Conservation (phyloP, 2,888 invertebrate species). For the Orthosia cruda region DNA sequence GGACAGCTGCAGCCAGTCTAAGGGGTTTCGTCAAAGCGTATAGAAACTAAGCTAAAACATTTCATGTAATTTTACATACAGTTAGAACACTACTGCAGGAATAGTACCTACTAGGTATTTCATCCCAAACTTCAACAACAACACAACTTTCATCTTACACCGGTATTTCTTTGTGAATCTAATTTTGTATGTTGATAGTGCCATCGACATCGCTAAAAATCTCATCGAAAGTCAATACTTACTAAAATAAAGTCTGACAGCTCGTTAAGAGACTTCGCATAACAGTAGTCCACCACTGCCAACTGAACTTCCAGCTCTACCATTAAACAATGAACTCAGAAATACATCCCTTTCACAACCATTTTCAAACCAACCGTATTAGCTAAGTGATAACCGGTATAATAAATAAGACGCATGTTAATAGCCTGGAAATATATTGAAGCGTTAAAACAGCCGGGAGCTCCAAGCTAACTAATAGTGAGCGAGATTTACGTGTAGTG, state of each 20-base stretch:
- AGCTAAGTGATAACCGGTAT: conserved; percentile 67
- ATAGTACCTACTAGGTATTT: too few species aligned
- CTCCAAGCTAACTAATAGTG: conserved; percentile 71
- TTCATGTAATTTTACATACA: too few species aligned
- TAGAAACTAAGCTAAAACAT: too few species aligned
- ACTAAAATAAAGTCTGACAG: background rate
- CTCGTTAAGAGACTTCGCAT: too few species aligned
- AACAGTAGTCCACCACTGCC: too few species aligned
- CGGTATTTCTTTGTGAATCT: background rate
- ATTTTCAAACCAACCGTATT: conserved; percentile 37
- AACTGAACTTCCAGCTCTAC: background rate
- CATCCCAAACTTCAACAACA: too few species aligned
- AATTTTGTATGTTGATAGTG: too few species aligned
- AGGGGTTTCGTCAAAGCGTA: background rate
- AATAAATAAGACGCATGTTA: conserved; percentile 77
- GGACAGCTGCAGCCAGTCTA: background rate
- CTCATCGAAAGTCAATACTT: background rate
- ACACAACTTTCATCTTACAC: background rate
- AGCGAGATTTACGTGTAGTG: conserved; percentile 73
- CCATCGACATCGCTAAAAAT: background rate
- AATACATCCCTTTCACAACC: conserved; percentile 13
- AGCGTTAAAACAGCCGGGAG: conserved; percentile 76
- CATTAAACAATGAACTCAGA: conserved; percentile 15
- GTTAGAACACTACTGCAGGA: too few species aligned
- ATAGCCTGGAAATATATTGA: conserved; percentile 80